Percentiles rank a stretch among this genome's conserved stretches.
These are phyloP conservation scores for Macaria notata DNA, from an alignment of 2,888 invertebrate genomes.

Conservation along the genomic window DNA sequence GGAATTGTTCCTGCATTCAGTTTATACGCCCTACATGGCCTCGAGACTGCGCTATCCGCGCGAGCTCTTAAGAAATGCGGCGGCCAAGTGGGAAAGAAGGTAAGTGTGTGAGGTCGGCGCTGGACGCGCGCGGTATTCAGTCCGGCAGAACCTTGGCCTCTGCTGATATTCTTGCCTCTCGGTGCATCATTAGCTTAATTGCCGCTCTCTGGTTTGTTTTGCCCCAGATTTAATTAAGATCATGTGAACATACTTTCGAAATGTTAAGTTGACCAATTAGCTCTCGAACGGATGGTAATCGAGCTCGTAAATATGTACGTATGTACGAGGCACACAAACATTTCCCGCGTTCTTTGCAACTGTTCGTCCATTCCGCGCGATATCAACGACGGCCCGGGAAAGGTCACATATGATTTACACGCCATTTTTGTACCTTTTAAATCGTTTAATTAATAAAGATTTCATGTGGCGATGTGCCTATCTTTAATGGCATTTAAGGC, in stretches of 20 bases:
- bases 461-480: constrained; percentile 37
- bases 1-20: constrained; percentile 21
- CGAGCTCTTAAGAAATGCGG: constrained; percentile 25
- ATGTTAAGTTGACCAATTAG: constrained; percentile 15
- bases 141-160: constrained; percentile 30
- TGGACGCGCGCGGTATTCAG: constrained; percentile 44
- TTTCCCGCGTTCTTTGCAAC: constrained; percentile 13
- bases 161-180: constrained; percentile 37
- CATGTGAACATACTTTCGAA: constrained; percentile 19
- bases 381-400: constrained; percentile 32
- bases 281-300: constrained; percentile 1
- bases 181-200: constrained; percentile 27
- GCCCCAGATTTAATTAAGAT: constrained; percentile 20
- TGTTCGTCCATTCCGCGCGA: constrained; percentile 6
- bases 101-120: constrained; percentile 39
- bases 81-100: constrained; percentile 48
- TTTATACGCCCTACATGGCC: constrained; percentile 37
- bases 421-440: constrained; percentile 42
- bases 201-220: constrained; percentile 21
- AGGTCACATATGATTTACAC: constrained; percentile 44
- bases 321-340: constrained; percentile 5
- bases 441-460: constrained; percentile 54
- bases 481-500: constrained; percentile 32
- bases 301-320: constrained; percentile 4
- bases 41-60: constrained; percentile 24